Evolutionary conservation across 2,888 invertebrate genomes (phyloP), one percentile per base, ranked within the genome.

Genomic region (Acleris literana): DNA sequence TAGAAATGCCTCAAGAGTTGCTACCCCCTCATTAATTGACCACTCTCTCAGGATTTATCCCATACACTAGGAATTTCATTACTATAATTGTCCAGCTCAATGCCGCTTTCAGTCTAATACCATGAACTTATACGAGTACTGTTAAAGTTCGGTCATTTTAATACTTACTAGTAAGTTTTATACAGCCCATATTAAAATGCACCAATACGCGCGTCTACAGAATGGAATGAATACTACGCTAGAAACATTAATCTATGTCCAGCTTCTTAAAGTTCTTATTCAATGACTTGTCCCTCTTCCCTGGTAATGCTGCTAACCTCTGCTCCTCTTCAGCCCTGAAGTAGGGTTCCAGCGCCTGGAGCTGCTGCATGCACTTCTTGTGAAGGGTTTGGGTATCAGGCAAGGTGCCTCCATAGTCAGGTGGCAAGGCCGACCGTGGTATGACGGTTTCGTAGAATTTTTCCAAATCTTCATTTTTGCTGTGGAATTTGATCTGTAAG

Each of bases 221-320:
- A 52, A 52, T 29, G 7, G 13, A 18, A 55, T 18, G 11, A 55
- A 55, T 39, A 13, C 59, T 33, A 60, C 33, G 3, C 39, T 39
- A 29, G 29, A 54, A 43, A 11, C 6, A n/a, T 81, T 88, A 96
- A 88, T 96, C 96, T 69, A 96, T 94, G 54, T 95, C 95, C 44
- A 96, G 81, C 76, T 95, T 95, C 75, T 95, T 95, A 75, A 96
- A 96, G 7, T 94, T 95, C 49, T 94, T 94, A 71, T 95, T 95
- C 70, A 95, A 92, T 0, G 95, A 95, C 51, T 89, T 90, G 7
- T 90, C 89, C 6, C 86, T 69, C 59, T 92, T 91, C 64, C 88
- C 88, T 0, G 90, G 89, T 25, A 90, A 70, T 1, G 90, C 91
- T 0, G 80, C 80, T 59, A 85, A 74, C 56, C 92, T 81, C 75